Evolutionary conservation across 2,113 vertebrate species (phyloP), one percentile per base, ranked within the genome.

Genomic region (Physeter macrocephalus): DNA sequence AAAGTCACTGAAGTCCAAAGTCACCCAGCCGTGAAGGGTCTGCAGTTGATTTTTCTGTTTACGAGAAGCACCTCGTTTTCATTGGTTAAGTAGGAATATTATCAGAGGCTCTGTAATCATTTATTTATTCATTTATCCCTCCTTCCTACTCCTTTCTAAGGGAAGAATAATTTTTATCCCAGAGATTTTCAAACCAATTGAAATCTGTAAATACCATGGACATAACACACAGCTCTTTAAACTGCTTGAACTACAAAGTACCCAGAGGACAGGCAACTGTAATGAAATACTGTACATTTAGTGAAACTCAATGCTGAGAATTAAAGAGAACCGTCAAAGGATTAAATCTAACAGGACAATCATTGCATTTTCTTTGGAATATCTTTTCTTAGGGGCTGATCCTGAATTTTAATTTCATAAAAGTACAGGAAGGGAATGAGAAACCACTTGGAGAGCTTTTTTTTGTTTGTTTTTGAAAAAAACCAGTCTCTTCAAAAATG

Each of bases 371-470:
- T 57, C 62, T 97, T 94, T 92, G n/a, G 94, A 97, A 86, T 54
- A 77, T 87, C 88, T 77, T 97, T 57, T 92, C 71, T 95, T 81
- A 93, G 85, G 74, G 39, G 10, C 69, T 88, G 67, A n/a, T 95
- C 27, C 64, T 94, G 61, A 95, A 87, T 97, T 98, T 98, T 95
- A 97, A 52, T 93, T 96, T 95, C 78, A 36, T 90, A 66, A 89
- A 97, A 84, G 36, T 96, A 87, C 62, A 78, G 31, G n/a, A 88
- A 9, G 25, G 25, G 39, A 1, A 90, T 89, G n/a, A 86, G 93
- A 96, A 75, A n/a, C 88, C 74, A 49, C 54, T 74, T 36, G 31
- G 54, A 90, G 74, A 75, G 2, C 52, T 20, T 49, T 61, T 89
- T 59, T 82, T 67, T 75, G 74, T 39, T 41, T 61, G 46, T 11